phyloP scores from a whole-genome alignment of 2,113 vertebrate species.

The Limanda limanda region DNA sequence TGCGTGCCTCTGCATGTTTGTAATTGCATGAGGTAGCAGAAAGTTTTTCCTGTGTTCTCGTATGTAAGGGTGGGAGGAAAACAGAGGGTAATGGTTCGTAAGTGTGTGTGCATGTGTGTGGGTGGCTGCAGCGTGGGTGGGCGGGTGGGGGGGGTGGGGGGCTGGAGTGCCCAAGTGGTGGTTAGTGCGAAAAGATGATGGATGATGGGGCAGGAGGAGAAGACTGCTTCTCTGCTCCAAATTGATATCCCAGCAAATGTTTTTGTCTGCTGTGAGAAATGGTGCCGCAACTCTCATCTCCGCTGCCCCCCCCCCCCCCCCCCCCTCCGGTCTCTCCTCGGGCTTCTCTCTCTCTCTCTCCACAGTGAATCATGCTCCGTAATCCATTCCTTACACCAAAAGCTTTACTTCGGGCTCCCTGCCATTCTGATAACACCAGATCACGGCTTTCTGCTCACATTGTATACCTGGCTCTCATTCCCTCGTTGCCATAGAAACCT shows the following conservation, averaged over 20 bases:
- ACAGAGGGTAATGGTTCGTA: conserved; percentile 11
- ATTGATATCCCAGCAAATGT: conserved; percentile 99
- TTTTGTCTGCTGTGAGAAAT: conserved; percentile 99
- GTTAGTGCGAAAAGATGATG: conserved; percentile 90
- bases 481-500: conserved; percentile 70
- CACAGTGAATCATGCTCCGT: conserved; percentile 70
- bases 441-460: conserved; percentile 58
- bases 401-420: conserved; percentile 56
- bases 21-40: conserved; percentile 37
- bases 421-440: conserved; percentile 60
- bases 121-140: conserved; percentile 23
- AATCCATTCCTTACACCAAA: conserved; percentile 67
- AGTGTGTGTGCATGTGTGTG: conserved; percentile 44
- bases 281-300: conserved; percentile 88
- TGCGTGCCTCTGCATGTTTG: conserved; percentile 16
- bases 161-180: conserved; percentile 58
- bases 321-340: conserved; percentile 29
- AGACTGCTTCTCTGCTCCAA: conserved; percentile 89
- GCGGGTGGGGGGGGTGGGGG: conserved; percentile 7
- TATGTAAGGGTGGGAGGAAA: conserved; percentile 49
- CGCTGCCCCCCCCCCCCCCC: conserved; percentile 38
- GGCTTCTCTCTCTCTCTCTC: conserved; percentile 47
- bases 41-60: conserved; percentile 13
- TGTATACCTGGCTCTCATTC: conserved; percentile 65
- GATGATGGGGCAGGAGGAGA: conserved; percentile 94